Percentiles rank a stretch among this genome's conserved stretches.
Conservation (phyloP, 2,797 vertebrate species). For the Neostethus bicornis region DNA sequence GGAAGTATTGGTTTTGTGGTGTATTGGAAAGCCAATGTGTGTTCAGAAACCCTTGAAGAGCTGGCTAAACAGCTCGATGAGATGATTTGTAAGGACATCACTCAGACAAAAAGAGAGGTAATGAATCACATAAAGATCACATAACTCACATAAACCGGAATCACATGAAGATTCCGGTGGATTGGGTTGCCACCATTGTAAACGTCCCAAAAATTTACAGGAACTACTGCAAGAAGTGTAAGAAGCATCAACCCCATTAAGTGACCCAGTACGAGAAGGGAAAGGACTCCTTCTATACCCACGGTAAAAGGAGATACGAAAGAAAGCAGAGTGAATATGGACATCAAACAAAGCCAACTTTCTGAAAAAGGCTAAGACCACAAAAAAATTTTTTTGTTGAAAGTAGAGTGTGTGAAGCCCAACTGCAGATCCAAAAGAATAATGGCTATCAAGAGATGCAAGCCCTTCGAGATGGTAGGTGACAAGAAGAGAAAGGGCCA, state of each 20-base stretch:
- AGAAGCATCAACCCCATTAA: constrained; percentile 96
- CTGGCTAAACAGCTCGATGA: too few relatives aligned
- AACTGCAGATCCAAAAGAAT: constrained; percentile 99
- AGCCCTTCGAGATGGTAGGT: constrained; percentile 98
- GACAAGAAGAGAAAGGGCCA: constrained; percentile 99
- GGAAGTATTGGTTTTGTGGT: too few relatives aligned
- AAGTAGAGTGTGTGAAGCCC: constrained; percentile 95
- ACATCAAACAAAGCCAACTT: constrained; percentile 97
- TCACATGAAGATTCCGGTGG: too few relatives aligned
- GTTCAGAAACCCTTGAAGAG: too few relatives aligned
- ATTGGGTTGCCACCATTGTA: constrained; percentile 77
- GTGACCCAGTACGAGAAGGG: constrained; percentile 99
- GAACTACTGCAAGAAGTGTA: constrained; percentile 98
- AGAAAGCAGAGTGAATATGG: constrained; percentile 96
- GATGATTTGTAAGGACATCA: too few relatives aligned
- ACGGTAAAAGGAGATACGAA: constrained; percentile 95
- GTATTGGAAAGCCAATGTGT: too few relatives aligned
- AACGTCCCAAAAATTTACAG: constrained; percentile 97
- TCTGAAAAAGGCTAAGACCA: constrained; percentile 98
- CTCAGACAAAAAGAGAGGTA: too few relatives aligned
- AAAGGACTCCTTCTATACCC: constrained; percentile 95
- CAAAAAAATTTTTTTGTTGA: constrained; percentile 98
- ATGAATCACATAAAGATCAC: too few relatives aligned
- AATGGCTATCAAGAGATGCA: constrained; percentile 98
- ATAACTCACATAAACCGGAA: too few relatives aligned